Evolutionary conservation across 2,113 vertebrate species (phyloP).

Genomic region (Ammodytes marinus): DNA sequence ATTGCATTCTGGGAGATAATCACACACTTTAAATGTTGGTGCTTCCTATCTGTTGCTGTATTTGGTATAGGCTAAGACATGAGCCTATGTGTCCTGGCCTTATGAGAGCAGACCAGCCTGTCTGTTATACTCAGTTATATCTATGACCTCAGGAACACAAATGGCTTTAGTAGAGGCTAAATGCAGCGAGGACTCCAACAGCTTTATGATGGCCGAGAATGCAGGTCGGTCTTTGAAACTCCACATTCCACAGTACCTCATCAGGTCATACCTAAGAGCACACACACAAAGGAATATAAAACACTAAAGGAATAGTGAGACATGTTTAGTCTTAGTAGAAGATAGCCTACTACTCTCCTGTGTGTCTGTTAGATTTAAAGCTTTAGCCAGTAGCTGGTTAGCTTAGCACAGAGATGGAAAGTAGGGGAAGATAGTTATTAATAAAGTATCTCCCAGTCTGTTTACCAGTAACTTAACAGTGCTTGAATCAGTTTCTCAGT

Average conservation of each 20-base stretch:
- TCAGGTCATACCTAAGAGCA: conserved; percentile 77
- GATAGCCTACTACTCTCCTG: background rate
- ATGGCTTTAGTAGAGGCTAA: conserved; percentile 58
- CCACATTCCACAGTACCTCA: conserved; percentile 85
- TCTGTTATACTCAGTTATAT: conserved; percentile 72
- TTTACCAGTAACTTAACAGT: no score
- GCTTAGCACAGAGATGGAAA: background rate
- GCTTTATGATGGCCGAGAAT: conserved; percentile 77
- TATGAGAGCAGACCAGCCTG: conserved; percentile 69
- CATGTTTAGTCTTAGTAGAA: background rate
- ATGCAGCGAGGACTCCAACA: conserved; percentile 72
- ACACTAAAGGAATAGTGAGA: background rate
- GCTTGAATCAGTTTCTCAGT: no score
- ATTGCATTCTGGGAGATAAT: background rate
- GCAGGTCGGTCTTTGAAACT: conserved; percentile 76
- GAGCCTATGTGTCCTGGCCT: no score
- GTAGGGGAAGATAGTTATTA: background rate
- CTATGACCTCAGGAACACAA: conserved; percentile 44
- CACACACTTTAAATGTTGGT: background rate
- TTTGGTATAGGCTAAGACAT: background rate
- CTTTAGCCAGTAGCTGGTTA: background rate
- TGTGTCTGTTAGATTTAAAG: background rate
- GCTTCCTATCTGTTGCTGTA: background rate
- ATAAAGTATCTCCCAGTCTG: no score
- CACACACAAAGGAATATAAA: background rate